Evolutionary conservation across 1,140 invertebrate species (phyloP).

Genomic region (Solenopsis invicta): DNA sequence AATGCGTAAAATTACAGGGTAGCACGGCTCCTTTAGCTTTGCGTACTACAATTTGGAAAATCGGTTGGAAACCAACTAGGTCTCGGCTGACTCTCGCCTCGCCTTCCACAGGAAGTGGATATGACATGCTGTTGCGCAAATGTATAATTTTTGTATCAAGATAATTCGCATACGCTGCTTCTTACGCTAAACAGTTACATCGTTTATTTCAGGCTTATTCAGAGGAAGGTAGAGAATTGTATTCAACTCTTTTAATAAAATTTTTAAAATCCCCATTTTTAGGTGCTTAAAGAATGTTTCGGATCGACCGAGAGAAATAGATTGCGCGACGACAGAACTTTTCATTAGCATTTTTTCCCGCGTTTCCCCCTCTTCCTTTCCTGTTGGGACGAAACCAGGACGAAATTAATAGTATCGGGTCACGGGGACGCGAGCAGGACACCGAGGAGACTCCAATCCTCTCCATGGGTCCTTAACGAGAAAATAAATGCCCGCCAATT

Average conservation of each 20-base stretch:
- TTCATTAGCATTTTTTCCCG: conserved; percentile 59
- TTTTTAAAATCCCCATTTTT: background rate
- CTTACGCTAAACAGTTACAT: background rate
- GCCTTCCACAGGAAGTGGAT: conserved; percentile 34
- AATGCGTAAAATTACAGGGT: conserved; percentile 58
- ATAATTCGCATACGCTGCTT: background rate
- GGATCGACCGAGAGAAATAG: conserved; percentile 8
- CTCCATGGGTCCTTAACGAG: conserved; percentile 74
- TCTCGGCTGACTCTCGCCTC: background rate
- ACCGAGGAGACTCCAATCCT: conserved; percentile 45
- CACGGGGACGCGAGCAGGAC: conserved; percentile 65
- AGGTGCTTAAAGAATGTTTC: background rate
- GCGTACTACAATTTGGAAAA: conserved; percentile 59
- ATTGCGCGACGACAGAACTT: conserved; percentile 40
- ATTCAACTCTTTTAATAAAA: background rate
- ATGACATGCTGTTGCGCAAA: background rate
- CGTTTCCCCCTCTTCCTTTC: background rate
- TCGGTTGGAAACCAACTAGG: conserved; percentile 44
- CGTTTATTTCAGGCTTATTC: background rate
- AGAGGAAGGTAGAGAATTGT: background rate
- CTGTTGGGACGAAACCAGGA: conserved; percentile 35
- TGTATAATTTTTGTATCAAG: conserved; percentile 28
- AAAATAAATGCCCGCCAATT: conserved; percentile 78
- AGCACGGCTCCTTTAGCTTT: conserved; percentile 34
- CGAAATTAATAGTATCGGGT: conserved; percentile 75